Evolutionary conservation across 2,797 vertebrate species (phyloP).

Genomic region (Oophaga sylvatica): DNA sequence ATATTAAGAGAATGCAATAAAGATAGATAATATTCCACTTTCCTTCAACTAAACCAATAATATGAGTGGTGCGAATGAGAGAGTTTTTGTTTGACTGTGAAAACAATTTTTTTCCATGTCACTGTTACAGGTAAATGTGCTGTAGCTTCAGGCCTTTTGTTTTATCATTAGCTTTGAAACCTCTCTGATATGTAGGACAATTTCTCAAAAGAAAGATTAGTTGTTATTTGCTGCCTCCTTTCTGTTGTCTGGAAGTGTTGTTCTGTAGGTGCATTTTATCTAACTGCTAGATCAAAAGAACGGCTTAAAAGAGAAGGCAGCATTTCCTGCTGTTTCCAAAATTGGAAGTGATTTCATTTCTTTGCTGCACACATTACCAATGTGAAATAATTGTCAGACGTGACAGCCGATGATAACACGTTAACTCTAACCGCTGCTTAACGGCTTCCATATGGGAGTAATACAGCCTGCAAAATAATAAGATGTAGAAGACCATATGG

Average conservation of each 20-base stretch:
- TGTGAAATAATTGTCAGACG: conserved; percentile 51
- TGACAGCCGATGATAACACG: conserved; percentile 15
- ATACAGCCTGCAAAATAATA: conserved; percentile 5
- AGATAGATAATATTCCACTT: not conserved
- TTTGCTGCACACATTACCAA: conserved; percentile 49
- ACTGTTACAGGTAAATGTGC: conserved; percentile 65
- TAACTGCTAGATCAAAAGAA: conserved; percentile 69
- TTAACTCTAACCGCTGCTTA: conserved; percentile 18
- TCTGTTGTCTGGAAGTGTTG: conserved; percentile 63
- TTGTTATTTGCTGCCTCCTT: conserved; percentile 68
- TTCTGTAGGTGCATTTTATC: conserved; percentile 66
- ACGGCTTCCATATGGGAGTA: not conserved
- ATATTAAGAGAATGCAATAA: not conserved
- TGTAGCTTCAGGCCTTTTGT: conserved; percentile 66
- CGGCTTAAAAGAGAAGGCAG: conserved; percentile 66
- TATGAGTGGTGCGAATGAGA: conserved; percentile 61
- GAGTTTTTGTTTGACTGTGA: conserved; percentile 50
- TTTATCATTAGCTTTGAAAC: conserved; percentile 69
- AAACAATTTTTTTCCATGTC: conserved; percentile 63
- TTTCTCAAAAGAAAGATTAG: conserved; percentile 72
- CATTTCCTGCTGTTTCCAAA: conserved; percentile 66
- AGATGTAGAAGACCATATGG: conserved; percentile 4
- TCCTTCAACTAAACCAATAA: conserved; percentile 25
- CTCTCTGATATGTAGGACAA: conserved; percentile 64
- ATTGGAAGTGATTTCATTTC: conserved; percentile 37